A percentile compares a stretch with the other conserved stretches of the same genome.
phyloP scores from a whole-genome alignment of 2,797 vertebrate genomes.

The Rhabdomys pumilio region DNA sequence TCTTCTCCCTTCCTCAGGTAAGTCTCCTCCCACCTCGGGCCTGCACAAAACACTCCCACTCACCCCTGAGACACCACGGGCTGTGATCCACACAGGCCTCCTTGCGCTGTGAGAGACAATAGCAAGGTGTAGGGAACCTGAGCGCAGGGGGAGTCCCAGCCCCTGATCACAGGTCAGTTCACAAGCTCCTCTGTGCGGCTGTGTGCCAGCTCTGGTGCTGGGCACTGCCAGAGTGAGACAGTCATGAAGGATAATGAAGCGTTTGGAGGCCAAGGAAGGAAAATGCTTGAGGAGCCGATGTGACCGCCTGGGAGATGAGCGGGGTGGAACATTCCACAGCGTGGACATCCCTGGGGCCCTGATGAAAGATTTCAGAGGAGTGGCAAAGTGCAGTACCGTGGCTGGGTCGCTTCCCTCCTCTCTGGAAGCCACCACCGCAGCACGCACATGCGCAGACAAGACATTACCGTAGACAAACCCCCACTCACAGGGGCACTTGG shows the following conservation, averaged over 20 bases:
- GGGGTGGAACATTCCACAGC: neutral
- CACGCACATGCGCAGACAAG: accelerated
- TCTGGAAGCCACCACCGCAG: accelerated
- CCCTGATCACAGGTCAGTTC: neutral
- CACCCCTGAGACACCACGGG: neutral
- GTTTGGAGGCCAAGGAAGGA: neutral
- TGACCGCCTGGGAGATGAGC: neutral
- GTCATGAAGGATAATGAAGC: neutral
- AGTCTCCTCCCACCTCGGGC: neutral
- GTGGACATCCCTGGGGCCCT: neutral
- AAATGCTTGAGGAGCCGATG: neutral
- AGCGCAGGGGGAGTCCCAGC: neutral
- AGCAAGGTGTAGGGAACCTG: neutral
- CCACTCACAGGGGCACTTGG: neutral
- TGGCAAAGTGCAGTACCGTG: neutral
- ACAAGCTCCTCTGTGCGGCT: neutral
- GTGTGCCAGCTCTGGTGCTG: neutral
- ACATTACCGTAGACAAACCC: neutral
- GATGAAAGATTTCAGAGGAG: neutral
- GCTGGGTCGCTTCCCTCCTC: neutral
- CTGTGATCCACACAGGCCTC: accelerated
- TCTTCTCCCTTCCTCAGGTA: neutral
- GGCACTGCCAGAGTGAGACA: neutral
- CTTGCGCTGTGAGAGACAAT: accelerated
- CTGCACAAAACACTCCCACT: neutral